These are phyloP conservation scores for Lepus americanus DNA, from an alignment of 2,113 vertebrate genomes.

Conservation along the genomic window DNA sequence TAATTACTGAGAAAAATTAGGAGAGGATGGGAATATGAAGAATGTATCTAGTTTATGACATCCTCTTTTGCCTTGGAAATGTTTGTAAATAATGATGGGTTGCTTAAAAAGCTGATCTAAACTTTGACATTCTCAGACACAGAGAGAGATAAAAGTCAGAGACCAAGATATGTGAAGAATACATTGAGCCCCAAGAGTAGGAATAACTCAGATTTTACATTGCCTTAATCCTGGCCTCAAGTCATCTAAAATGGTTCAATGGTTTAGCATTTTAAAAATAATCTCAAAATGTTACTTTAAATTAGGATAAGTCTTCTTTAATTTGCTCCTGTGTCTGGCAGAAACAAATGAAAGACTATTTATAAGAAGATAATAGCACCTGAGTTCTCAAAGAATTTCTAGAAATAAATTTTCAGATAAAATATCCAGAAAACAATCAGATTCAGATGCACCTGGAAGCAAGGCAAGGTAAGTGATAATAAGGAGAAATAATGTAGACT, in stretches of 20 bases:
- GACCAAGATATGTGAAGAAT: not conserved
- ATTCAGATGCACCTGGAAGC: not conserved
- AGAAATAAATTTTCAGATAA: not conserved
- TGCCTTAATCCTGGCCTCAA: not conserved
- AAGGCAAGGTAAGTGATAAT: not conserved
- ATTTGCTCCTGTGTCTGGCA: not conserved
- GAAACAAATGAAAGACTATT: not conserved
- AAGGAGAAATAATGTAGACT: not conserved
- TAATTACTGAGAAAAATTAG: not conserved
- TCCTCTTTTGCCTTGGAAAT: not conserved
- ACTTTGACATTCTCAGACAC: not conserved
- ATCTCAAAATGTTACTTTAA: not conserved
- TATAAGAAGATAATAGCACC: not conserved
- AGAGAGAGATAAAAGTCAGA: not conserved
- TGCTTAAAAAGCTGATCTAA: not conserved
- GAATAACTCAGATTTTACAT: not conserved
- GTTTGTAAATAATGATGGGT: not conserved
- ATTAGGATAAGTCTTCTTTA: not conserved
- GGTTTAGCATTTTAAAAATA: not conserved
- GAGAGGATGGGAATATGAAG: not conserved
- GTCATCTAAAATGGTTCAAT: not conserved
- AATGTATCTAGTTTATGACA: not conserved
- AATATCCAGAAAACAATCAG: not conserved
- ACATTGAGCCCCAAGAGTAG: not conserved
- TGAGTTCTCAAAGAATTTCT: conserved; percentile 14